These are phyloP conservation scores for Acronicta alni DNA, from an alignment of 2,888 invertebrate species.

Conservation along the genomic window DNA sequence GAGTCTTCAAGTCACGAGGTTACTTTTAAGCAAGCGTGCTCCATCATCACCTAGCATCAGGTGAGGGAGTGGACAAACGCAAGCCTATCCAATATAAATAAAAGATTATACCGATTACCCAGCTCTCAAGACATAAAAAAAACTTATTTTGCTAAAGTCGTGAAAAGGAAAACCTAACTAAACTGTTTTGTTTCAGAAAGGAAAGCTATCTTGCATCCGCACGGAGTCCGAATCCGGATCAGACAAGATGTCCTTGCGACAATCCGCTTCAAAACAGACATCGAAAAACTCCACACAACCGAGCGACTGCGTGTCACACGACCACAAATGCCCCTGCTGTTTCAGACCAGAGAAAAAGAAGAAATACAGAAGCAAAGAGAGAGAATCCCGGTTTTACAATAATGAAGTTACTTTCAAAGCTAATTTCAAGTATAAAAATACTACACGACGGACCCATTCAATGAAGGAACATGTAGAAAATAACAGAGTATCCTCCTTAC, in stretches of 20 bases:
- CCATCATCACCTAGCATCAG: too few species aligned
- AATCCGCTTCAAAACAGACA: constrained; percentile 78
- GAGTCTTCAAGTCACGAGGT: too few species aligned
- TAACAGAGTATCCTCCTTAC: constrained; percentile 91
- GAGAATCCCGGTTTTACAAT: constrained; percentile 78
- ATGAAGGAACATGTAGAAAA: constrained; percentile 87
- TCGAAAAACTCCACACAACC: constrained; percentile 76
- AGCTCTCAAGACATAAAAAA: too few species aligned
- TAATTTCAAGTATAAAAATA: constrained; percentile 81
- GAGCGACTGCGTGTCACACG: constrained; percentile 77
- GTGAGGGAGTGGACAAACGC: too few species aligned
- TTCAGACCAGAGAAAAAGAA: constrained; percentile 76
- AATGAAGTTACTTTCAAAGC: constrained; percentile 84
- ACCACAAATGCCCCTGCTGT: constrained; percentile 84
- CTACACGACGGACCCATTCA: constrained; percentile 85
- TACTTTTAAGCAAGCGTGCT: too few species aligned
- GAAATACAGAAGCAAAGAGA: constrained; percentile 74
- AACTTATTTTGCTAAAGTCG: too few species aligned
- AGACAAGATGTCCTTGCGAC: constrained; percentile 80
- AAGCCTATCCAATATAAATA: too few species aligned
- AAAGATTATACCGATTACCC: too few species aligned
- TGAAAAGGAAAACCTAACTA: constrained; percentile 2
- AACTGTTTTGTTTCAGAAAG: constrained; percentile 78
- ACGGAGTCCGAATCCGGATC: constrained; percentile 85
- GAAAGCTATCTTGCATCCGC: constrained; percentile 82